Base-by-base conservation (phyloP, 92 coral and sea anemone species). In the Porites evermanni region DNA sequence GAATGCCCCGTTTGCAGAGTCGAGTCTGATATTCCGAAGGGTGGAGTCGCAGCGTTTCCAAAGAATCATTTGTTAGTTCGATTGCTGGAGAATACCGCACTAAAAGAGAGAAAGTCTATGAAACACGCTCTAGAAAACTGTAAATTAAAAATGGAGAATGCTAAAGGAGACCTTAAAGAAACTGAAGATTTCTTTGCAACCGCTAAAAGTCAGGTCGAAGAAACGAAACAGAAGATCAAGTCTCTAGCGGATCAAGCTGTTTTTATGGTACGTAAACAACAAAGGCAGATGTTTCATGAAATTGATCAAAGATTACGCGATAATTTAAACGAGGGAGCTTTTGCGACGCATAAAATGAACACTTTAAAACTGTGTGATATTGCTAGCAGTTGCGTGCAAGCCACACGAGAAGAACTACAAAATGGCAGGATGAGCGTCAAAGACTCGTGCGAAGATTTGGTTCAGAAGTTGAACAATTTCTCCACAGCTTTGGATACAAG, bases 1-100 rank as follows among this genome's bases (percentile, higher is more conserved):
- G 88, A 82, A 60, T 88, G 88, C 59, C 91, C 91, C 1, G 79
- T 75, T 20, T 88, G 91, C 68, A 83, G 88, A 32, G 75, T 81
- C 38, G 79, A 75, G 11, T 88, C 91, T 1, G 51, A 2, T 17
- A 58, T 88, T 74, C 88, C 91, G 16, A 51, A 13, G 23, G 83
- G 83, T 17, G 88, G 91, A 1, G 84, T 88, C 12, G 84, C 85
- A 24, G 84, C 64, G 24, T 76, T 88, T 20, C 84, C 91, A 67
- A 88, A 83, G 26, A 88, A 88, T 21, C 79, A 82, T 47, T 44
- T 88, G 4, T 50, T 88, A 32, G 87, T 68, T 21, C 87, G 88
- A 7, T 70, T 88, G 88, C 64, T 82, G 21, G 91, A 88, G 32
- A 47, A 79, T 8, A 82, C 73, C 12, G 88, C 84, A 21, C 72